A percentile compares a stretch with the other conserved stretches of the same genome.
Conservation (phyloP, 2,888 invertebrate species). For the Ophonus ardosiacus region DNA sequence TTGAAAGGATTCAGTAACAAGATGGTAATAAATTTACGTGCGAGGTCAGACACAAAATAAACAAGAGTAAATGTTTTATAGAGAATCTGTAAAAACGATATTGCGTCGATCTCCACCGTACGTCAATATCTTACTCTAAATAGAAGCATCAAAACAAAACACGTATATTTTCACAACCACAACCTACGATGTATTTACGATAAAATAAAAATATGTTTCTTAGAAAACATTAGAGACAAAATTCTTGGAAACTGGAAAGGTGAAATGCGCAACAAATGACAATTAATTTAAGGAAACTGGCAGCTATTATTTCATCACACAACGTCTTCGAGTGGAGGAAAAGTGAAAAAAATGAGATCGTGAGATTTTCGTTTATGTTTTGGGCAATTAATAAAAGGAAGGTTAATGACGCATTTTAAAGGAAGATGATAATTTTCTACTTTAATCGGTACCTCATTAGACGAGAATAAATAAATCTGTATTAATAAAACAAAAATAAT, state of each 20-base stretch:
- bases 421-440: background rate
- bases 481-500: too few species aligned
- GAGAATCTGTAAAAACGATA: background rate
- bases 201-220: background rate
- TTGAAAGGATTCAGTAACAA: background rate
- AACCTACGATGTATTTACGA: background rate
- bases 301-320: constrained; percentile 23
- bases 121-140: background rate
- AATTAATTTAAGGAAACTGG: constrained; percentile 38
- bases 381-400: constrained; percentile 1
- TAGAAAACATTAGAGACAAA: background rate
- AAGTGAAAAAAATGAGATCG: constrained; percentile 28
- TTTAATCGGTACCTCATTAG: background rate
- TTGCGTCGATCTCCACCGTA: background rate
- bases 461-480: background rate
- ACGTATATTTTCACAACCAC: background rate
- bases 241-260: background rate
- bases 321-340: constrained; percentile 14
- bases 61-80: background rate
- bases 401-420: background rate
- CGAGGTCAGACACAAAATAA: background rate
- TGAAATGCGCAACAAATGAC: constrained; percentile 11
- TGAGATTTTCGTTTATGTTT: constrained; percentile 24
- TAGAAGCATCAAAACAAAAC: background rate
- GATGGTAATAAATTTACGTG: background rate